Percentiles rank a stretch among this genome's conserved stretches.
These are phyloP conservation scores for Pollicipes pollicipes DNA, from an alignment of 1,140 invertebrate genomes.

Conservation along the genomic window DNA sequence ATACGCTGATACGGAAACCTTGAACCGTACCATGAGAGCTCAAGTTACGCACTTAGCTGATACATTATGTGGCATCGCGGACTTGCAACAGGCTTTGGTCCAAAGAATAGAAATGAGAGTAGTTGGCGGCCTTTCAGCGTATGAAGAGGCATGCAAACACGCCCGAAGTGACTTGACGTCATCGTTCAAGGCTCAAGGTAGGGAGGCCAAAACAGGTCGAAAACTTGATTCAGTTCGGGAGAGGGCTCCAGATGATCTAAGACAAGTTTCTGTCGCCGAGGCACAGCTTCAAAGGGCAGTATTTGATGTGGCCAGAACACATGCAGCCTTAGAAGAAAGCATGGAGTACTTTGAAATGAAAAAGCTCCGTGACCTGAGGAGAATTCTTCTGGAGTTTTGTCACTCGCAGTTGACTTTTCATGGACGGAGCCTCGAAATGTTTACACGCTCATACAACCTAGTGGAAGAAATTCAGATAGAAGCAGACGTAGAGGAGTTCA, in stretches of 20 bases:
- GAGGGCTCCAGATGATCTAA: not conserved
- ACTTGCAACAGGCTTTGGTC: not conserved
- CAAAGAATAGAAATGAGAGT: not conserved
- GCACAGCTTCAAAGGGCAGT: not conserved
- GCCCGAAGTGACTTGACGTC: not conserved
- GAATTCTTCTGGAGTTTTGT: not conserved
- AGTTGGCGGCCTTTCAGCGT: not conserved
- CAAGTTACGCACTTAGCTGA: not conserved
- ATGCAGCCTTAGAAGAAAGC: not conserved
- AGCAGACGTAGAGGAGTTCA: not conserved
- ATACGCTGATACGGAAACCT: not conserved
- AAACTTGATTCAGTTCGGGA: not conserved
- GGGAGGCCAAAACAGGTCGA: not conserved
- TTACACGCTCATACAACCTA: not conserved
- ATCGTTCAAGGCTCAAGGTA: not conserved
- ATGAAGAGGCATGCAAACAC: not conserved
- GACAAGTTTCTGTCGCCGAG: not conserved
- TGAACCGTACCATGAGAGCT: not conserved
- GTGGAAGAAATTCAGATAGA: not conserved
- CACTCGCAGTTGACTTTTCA: not conserved
- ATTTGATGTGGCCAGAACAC: not conserved
- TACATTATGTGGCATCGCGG: not conserved
- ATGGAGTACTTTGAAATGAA: not conserved
- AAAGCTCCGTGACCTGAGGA: not conserved
- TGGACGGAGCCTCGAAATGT: not conserved